Conservation (phyloP, 2,113 vertebrate species). For the Sialia sialis region DNA sequence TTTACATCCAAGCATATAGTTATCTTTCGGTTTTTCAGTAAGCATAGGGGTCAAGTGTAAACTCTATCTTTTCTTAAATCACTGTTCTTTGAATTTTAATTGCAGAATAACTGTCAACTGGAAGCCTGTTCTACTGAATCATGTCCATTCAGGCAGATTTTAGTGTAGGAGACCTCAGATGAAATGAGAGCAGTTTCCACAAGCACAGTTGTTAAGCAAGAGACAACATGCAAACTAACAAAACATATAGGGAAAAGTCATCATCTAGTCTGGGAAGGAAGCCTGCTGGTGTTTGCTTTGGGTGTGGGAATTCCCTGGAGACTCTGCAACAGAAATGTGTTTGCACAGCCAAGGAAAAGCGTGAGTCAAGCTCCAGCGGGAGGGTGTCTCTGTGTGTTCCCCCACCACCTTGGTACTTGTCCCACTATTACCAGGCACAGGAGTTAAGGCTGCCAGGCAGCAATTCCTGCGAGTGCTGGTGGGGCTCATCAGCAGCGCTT, state of each 20-base stretch:
- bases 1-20: not conserved
- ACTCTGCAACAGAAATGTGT: not conserved
- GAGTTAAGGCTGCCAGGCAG: not conserved
- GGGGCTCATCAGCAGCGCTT: not conserved
- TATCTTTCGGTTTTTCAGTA: not conserved
- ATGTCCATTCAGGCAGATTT: not conserved
- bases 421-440: accelerated
- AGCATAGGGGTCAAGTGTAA: not conserved
- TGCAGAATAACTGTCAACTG: not conserved
- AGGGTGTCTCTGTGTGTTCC: not conserved
- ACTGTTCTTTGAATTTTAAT: not conserved
- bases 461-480: accelerated
- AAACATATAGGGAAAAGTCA: not conserved
- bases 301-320: not conserved
- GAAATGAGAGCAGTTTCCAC: not conserved
- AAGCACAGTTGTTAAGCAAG: not conserved
- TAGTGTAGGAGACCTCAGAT: not conserved
- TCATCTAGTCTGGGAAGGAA: not conserved
- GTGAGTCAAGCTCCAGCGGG: not conserved
- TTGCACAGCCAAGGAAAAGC: not conserved
- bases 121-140: not conserved
- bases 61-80: not conserved
- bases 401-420: not conserved
- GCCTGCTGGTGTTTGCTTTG: not conserved
- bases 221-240: not conserved